Percentiles rank a stretch among this genome's conserved stretches.
phyloP scores from a whole-genome alignment of 2,797 vertebrate genomes.

The Anguilla marmorata region DNA sequence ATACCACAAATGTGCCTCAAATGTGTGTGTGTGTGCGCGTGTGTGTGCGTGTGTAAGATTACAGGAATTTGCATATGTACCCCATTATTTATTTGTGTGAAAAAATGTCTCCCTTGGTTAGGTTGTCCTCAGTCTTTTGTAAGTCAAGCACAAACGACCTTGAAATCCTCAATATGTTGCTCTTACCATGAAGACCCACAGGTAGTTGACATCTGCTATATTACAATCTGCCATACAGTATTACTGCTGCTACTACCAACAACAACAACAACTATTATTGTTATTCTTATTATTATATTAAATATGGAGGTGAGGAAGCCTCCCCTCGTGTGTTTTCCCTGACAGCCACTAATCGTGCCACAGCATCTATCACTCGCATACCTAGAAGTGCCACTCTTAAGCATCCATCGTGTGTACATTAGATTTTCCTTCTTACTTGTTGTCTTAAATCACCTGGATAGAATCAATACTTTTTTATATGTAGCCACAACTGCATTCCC shows the following conservation, averaged over 20 bases:
- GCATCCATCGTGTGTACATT: constrained; percentile 65
- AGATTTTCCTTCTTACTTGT: constrained; percentile 59
- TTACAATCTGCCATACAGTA: neutral
- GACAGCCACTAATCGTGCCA: neutral
- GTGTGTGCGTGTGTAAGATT: neutral
- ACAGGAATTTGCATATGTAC: neutral
- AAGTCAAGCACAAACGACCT: neutral
- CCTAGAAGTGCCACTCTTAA: constrained; percentile 26
- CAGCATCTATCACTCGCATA: constrained; percentile 50
- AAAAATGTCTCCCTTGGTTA: neutral
- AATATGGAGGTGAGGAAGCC: neutral
- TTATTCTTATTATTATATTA: neutral
- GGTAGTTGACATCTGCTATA: neutral
- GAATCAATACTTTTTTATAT: constrained; percentile 72
- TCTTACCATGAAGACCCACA: neutral
- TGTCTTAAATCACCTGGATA: constrained; percentile 71
- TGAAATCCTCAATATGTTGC: neutral
- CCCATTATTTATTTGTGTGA: neutral
- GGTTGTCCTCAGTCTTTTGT: neutral
- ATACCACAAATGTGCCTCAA: constrained; percentile 28
- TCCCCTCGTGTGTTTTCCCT: constrained; percentile 25
- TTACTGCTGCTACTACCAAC: neutral
- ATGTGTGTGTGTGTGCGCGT: neutral
- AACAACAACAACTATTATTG: neutral
- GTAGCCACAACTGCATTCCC: constrained; percentile 52